phyloP scores from a whole-genome alignment of 2,888 invertebrate species.

The Epirrita christyi region DNA sequence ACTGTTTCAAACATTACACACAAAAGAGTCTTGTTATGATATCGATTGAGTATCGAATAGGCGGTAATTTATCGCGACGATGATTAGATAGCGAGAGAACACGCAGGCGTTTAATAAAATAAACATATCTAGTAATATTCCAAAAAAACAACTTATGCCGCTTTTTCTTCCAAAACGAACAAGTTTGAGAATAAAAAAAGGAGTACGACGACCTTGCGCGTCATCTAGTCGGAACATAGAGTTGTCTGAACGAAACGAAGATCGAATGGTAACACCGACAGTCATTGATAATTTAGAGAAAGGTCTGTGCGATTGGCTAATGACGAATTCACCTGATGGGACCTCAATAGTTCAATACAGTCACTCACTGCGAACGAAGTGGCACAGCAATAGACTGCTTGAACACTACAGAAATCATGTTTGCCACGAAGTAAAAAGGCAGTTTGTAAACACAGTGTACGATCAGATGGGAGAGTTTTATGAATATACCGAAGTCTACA shows the following conservation, averaged over 20 bases:
- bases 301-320: conserved; percentile 47
- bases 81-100: conserved; percentile 69
- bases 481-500: conserved; percentile 1
- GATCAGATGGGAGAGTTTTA: conserved; percentile 51
- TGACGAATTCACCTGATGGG: conserved; percentile 50
- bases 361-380: conserved; percentile 39
- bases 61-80: conserved; percentile 73
- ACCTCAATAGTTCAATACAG: conserved; percentile 43
- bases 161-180: conserved; percentile 21
- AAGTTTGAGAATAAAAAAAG: conserved; percentile 38
- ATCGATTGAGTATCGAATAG: conserved; percentile 77
- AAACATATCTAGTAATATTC: conserved; percentile 53
- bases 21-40: conserved; percentile 62
- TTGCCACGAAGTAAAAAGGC: conserved; percentile 63
- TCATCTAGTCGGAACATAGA: conserved; percentile 43
- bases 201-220: conserved; percentile 53
- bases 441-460: conserved; percentile 72
- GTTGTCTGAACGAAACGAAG: conserved; percentile 38
- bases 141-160: conserved; percentile 28
- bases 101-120: conserved; percentile 44
- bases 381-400: conserved; percentile 46
- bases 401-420: conserved; percentile 55
- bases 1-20: conserved; percentile 69
- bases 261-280: conserved; percentile 58
- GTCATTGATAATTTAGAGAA: conserved; percentile 56